Base-by-base conservation (phyloP, 2,888 invertebrate species). In the Amiota minor region DNA sequence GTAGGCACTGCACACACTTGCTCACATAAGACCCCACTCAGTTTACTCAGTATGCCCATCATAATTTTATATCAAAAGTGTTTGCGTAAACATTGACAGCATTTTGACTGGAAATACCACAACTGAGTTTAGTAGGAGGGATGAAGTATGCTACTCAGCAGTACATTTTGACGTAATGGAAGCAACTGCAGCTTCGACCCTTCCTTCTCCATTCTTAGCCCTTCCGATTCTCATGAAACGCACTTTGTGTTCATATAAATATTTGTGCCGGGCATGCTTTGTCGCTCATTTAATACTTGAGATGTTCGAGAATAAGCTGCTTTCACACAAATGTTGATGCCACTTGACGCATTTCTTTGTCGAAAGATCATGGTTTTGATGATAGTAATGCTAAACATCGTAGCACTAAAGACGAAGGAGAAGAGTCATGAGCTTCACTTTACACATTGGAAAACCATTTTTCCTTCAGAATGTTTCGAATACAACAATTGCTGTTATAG, bases 41-140 rank as follows among this genome's bases (percentile, higher is more conserved):
- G 23, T 35, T 35, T 35, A 35, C 6, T 35, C 3, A 23, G 35
- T 35, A 23, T 35, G 35, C 35, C 35, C 35, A 61, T 18, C 23
- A 20, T 16, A 18, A 59, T 59, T 79, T 78, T 75, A 75, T 76
- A 76, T 78, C 74, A 76, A 78, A 81, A 80, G 79, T 80, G 80
- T 82, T 82, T 75, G 79, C 74, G 78, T 74, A 80, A 81, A 81
- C 82, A 83, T 83, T 83, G 83, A 85, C 84, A 85, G 81, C 75
- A 74, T 79, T 83, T 80, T 79, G 84, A 81, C 81, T 78, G 78
- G 69, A 59, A 55, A 71, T 64, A 71, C 59, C 72, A 70, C 68
- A 76, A 79, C 70, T 69, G 47, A 65, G 16, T 8, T n/a, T 59
- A 16, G 59, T 20, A 59, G 18, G 8, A 23, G 23, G 18, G 35